Base-by-base conservation (phyloP, 2,797 vertebrate genomes). In the Urophycis tenuis region DNA sequence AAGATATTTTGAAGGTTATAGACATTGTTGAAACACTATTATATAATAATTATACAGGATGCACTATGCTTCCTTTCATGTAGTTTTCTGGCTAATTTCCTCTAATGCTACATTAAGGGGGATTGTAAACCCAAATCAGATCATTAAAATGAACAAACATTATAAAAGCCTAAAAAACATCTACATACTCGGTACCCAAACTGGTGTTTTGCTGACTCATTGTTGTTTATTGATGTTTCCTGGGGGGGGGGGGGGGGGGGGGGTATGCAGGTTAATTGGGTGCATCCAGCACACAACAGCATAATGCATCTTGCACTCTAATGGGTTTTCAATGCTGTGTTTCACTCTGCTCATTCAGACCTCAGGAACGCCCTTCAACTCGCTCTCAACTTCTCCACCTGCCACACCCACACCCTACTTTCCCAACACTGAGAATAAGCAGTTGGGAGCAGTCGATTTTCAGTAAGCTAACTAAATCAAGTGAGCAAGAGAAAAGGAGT, bases 141-240 rank as follows among this genome's bases (percentile, higher is more conserved):
- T 8, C n/a, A n/a, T 41, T 2, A 41, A 8, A 8, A 41, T 41
- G 7, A 8, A 41, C 3, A 41, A 41, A 41, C 39, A 5, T 41
- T 41, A 41, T 41, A 41, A 41, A 12, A 41, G n/a, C n/a, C n/a
- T 35, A 8, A 41, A 41, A 8, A 41, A 41, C n/a, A n/a, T n/a
- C n/a, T n/a, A n/a, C n/a, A n/a, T n/a, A n/a, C n/a, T n/a, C n/a
- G n/a, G n/a, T n/a, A n/a, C n/a, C n/a, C n/a, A n/a, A n/a, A n/a
- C n/a, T n/a, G n/a, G n/a, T n/a, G n/a, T n/a, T n/a, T n/a, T n/a
- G n/a, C n/a, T n/a, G n/a, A n/a, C n/a, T n/a, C n/a, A n/a, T n/a
- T n/a, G 31, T 77, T 82, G 32, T 74, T 34, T 88, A 87, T 90
- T 89, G 81, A 85, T 83, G 80, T 77, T 49, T 6, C 76, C 15